Percentiles rank a stretch among this genome's conserved stretches.
phyloP scores from a whole-genome alignment of 2,113 vertebrate species.

The Myiagra hebetior region DNA sequence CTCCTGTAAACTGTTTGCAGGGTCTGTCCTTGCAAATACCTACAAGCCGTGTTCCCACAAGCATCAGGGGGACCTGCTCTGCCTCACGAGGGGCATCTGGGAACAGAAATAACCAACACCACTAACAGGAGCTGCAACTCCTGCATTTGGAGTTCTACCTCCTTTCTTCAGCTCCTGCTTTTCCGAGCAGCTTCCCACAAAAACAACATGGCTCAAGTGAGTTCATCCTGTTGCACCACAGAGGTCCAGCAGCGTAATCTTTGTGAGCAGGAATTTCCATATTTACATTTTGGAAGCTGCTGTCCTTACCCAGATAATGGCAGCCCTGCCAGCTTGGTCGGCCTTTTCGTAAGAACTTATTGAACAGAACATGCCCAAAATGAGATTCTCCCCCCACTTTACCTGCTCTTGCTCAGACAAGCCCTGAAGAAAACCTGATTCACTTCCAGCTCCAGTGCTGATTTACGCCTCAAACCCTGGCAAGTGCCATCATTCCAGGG shows the following conservation, averaged over 20 bases:
- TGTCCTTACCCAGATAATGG: background rate
- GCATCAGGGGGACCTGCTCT: fast-evolving
- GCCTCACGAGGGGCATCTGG: fast-evolving
- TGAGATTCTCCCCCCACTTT: background rate
- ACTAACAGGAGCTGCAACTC: background rate
- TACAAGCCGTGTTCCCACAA: fast-evolving
- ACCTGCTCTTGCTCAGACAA: background rate
- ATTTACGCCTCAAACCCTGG: background rate
- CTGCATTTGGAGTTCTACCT: background rate
- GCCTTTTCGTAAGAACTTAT: fast-evolving
- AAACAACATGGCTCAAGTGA: fast-evolving
- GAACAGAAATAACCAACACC: background rate
- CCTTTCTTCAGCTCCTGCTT: background rate
- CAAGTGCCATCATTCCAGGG: background rate
- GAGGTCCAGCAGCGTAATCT: background rate
- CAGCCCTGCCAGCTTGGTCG: background rate
- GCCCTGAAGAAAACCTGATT: background rate
- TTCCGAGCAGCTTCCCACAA: background rate
- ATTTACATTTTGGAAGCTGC: background rate
- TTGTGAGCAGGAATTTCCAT: background rate
- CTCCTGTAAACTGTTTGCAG: background rate
- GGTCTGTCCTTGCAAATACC: background rate
- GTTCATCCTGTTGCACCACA: background rate
- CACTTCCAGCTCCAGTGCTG: background rate
- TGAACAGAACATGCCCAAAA: background rate